phyloP scores from a whole-genome alignment of 2,888 invertebrate genomes.

The Mayetiola destructor region DNA sequence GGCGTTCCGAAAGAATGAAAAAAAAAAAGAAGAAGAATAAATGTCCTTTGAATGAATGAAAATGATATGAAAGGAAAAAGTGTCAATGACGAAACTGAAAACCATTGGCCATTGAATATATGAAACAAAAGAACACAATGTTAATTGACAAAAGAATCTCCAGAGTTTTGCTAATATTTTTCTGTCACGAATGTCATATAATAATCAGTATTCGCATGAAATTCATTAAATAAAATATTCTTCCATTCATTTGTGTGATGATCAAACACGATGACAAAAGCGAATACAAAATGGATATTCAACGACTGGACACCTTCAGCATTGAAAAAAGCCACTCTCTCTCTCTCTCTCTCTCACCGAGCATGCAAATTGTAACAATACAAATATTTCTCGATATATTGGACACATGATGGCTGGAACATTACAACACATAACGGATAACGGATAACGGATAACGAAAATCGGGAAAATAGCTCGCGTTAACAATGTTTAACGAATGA shows the following conservation, averaged over 20 bases:
- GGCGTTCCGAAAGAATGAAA: not conserved
- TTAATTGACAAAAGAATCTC: not conserved
- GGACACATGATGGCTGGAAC: too few species aligned
- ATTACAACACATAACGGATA: too few species aligned
- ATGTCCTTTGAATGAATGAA: not conserved
- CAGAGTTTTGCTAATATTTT: not conserved
- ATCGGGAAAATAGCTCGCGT: too few species aligned
- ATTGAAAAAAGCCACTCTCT: not conserved
- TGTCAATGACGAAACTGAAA: not conserved
- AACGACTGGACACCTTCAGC: not conserved
- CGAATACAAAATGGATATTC: not conserved
- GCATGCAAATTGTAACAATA: too few species aligned
- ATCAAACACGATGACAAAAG: not conserved
- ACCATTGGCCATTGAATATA: not conserved
- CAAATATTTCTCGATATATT: too few species aligned
- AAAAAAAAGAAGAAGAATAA: not conserved
- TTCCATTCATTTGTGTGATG: not conserved
- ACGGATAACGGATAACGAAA: too few species aligned
- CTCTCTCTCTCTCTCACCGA: too few species aligned
- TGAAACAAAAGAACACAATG: not conserved
- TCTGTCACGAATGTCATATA: constrained; percentile 8
- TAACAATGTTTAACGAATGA: too few species aligned
- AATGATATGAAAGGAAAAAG: not conserved
- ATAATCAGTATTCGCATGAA: too few species aligned
- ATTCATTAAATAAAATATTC: not conserved